A percentile compares a stretch with the other conserved stretches of the same genome.
These are phyloP conservation scores for Trichosurus vulpecula DNA, from an alignment of 2,797 vertebrate genomes.

Conservation along the genomic window DNA sequence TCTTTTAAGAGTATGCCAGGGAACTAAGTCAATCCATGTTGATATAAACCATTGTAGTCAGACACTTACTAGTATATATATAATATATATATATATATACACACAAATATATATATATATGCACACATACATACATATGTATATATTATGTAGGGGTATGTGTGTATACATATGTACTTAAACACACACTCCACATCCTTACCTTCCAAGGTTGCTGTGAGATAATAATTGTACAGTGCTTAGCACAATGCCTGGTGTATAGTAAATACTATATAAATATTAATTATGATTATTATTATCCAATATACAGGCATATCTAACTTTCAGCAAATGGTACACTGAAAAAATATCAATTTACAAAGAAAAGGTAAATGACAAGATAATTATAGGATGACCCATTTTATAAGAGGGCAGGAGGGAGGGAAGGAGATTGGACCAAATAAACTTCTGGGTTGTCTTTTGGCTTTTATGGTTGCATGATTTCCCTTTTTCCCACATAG, in stretches of 20 bases:
- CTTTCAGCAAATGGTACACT: background rate
- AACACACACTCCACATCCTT: background rate
- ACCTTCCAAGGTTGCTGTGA: background rate
- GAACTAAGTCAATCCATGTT: slow-evolving; percentile 7
- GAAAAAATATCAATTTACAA: background rate
- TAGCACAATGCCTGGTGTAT: background rate
- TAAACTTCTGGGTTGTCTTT: background rate
- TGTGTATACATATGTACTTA: too few relatives aligned
- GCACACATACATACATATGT: background rate
- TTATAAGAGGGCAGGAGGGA: background rate
- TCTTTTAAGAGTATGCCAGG: slow-evolving; percentile 54
- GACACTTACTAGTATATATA: background rate
- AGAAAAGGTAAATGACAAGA: background rate
- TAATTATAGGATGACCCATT: background rate
- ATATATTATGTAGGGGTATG: too few relatives aligned
- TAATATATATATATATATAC: background rate
- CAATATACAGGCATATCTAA: background rate
- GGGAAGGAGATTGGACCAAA: background rate
- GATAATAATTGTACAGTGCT: background rate
- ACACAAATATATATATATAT: background rate
- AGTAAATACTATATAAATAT: background rate
- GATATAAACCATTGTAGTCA: background rate
- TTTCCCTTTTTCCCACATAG: background rate
- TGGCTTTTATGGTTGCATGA: background rate
- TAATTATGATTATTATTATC: background rate